phyloP scores from a whole-genome alignment of 1,140 invertebrate species.

The Dufourea novaeangliae region DNA sequence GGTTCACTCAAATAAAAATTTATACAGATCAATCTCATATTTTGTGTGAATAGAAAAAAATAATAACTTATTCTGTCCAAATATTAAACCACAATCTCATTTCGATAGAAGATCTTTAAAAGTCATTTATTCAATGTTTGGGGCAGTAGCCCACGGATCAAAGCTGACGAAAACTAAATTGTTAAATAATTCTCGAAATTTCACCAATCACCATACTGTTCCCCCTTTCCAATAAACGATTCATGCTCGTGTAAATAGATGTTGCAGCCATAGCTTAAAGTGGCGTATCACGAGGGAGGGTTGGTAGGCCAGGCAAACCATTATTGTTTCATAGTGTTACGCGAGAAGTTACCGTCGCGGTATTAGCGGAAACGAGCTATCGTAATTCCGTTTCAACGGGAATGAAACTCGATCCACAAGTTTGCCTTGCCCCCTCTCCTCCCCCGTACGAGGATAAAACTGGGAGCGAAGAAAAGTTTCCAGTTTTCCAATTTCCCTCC shows the following conservation, averaged over 20 bases:
- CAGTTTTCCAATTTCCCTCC: constrained; percentile 1
- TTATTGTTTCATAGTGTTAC: neutral
- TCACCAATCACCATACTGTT: neutral
- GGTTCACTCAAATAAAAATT: no score
- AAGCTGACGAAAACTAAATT: no score
- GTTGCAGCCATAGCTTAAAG: constrained; percentile 5
- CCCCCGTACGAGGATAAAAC: neutral
- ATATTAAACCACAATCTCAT: no score
- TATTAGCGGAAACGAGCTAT: neutral
- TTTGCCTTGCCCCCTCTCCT: neutral
- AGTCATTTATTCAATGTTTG: no score
- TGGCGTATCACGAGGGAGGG: neutral
- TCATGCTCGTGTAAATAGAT: constrained; percentile 40
- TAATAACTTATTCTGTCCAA: no score
- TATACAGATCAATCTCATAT: no score
- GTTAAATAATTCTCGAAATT: neutral
- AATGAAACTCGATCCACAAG: neutral
- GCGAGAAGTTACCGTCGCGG: neutral
- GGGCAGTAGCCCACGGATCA: no score
- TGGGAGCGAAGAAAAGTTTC: constrained; percentile 12
- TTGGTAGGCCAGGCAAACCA: constrained; percentile 24
- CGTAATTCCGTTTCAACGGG: neutral
- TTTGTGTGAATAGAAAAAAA: no score
- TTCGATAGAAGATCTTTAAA: no score
- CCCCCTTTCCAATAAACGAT: constrained; percentile 5